Evolutionary conservation across 2,888 invertebrate species (phyloP).

Genomic region (Encarsia formosa): DNA sequence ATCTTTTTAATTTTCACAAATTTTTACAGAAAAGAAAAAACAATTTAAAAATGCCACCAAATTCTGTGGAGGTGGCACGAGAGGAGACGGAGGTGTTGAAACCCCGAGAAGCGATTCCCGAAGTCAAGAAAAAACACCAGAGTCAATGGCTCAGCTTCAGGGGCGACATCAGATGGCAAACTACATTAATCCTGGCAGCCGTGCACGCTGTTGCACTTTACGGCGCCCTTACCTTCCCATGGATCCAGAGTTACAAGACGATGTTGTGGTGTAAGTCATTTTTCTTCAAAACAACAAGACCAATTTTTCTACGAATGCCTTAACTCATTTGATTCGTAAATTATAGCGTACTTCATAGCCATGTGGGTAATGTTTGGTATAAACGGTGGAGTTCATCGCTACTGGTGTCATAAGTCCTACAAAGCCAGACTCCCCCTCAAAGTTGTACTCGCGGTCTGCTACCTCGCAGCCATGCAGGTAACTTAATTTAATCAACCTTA

Average conservation of each 20-base stretch:
- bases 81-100: not conserved
- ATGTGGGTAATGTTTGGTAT: conserved; percentile 16
- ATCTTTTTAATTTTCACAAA: too few species aligned
- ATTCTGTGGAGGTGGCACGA: not conserved
- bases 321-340: not conserved
- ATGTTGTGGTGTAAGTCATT: conserved; percentile 9
- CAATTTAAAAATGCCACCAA: conserved; percentile 7
- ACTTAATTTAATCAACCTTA: too few species aligned
- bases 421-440: conserved; percentile 25
- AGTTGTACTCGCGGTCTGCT: conserved; percentile 25
- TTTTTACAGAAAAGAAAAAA: too few species aligned
- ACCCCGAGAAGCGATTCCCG: not conserved
- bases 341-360: conserved; percentile 5
- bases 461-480: conserved; percentile 32
- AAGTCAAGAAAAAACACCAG: not conserved
- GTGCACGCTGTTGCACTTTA: conserved; percentile 9
- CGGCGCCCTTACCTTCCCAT: conserved; percentile 12
- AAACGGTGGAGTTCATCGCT: conserved; percentile 31
- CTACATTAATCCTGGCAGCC: not conserved
- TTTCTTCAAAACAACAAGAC: not conserved
- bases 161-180: conserved; percentile 12
- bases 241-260: conserved; percentile 5
- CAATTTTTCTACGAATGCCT: not conserved
- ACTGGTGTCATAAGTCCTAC: conserved; percentile 31
- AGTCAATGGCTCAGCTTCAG: conserved; percentile 1